Evolutionary conservation across 2,888 invertebrate species (phyloP).

Genomic region (Lumbricus terrestris): DNA sequence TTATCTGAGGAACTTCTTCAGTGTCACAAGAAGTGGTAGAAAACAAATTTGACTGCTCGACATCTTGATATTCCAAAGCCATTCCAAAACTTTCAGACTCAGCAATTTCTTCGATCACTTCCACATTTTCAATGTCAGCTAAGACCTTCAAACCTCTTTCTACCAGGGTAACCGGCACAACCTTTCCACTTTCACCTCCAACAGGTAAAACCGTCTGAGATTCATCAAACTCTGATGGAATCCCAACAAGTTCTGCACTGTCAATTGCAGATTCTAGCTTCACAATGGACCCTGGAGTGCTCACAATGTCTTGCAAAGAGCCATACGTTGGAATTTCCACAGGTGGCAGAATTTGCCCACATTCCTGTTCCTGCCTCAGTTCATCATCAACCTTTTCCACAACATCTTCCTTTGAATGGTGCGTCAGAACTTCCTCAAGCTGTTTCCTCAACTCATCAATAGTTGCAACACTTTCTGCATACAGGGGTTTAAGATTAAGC

Average conservation of each 20-base stretch:
- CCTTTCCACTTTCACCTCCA: not conserved
- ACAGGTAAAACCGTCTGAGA: not conserved
- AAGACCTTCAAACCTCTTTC: not conserved
- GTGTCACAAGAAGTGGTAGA: not conserved
- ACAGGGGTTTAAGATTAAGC: not conserved
- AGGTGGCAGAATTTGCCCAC: not conserved
- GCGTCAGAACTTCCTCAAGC: not conserved
- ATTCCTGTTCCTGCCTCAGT: not conserved
- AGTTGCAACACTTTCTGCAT: not conserved
- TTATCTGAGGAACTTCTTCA: not conserved
- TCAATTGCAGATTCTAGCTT: not conserved
- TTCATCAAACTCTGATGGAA: not conserved
- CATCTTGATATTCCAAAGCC: conserved; percentile 7
- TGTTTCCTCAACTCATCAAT: not conserved
- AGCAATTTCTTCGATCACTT: not conserved
- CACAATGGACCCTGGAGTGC: not conserved
- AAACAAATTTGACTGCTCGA: not conserved
- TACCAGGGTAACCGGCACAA: not conserved
- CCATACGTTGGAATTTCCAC: not conserved
- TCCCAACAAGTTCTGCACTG: not conserved
- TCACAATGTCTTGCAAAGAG: not conserved
- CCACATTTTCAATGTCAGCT: not conserved
- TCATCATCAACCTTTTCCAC: not conserved
- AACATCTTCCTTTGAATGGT: not conserved
- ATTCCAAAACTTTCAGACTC: not conserved